These are phyloP conservation scores for Apogon hyalosoma DNA, from an alignment of 2,797 vertebrate genomes.

Conservation along the genomic window DNA sequence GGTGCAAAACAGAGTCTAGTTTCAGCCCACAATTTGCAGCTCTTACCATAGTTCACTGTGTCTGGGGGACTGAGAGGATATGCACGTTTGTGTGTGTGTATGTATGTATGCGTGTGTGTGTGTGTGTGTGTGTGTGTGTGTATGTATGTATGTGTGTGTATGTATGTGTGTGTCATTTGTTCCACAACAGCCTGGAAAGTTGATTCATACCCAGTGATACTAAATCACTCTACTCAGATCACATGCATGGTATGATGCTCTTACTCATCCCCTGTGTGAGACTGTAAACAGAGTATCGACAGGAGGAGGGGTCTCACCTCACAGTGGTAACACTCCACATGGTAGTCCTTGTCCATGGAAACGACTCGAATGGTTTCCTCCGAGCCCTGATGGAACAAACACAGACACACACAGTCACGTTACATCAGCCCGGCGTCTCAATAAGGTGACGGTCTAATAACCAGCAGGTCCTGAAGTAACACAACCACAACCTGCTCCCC, in stretches of 20 bases:
- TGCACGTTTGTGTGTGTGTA: neutral
- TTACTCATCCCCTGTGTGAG: conserved; percentile 17
- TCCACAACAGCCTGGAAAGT: conserved; percentile 16
- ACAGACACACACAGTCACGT: conserved; percentile 23
- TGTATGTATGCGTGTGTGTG: conserved; percentile 1
- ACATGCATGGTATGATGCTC: neutral
- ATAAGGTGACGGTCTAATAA: conserved; percentile 23
- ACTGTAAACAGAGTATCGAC: neutral
- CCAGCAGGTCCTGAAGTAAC: conserved; percentile 7
- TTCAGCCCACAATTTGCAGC: conserved; percentile 33
- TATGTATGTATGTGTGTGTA: neutral
- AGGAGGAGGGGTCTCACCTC: conserved; percentile 85
- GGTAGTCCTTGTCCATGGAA: conserved; percentile 99
- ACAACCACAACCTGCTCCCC: neutral
- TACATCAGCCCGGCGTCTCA: conserved; percentile 8
- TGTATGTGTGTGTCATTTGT: conserved; percentile 22
- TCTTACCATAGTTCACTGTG: conserved; percentile 27
- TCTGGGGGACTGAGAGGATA: conserved; percentile 24
- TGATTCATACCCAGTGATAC: conserved; percentile 29
- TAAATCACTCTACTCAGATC: conserved; percentile 22
- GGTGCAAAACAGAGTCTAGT: conserved; percentile 32
- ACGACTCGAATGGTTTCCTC: conserved; percentile 98
- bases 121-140: conserved; percentile 13
- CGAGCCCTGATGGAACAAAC: conserved; percentile 86
- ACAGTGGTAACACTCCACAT: conserved; percentile 98